Base-by-base conservation (phyloP, 2,113 vertebrate species). In the Blennius ocellaris region DNA sequence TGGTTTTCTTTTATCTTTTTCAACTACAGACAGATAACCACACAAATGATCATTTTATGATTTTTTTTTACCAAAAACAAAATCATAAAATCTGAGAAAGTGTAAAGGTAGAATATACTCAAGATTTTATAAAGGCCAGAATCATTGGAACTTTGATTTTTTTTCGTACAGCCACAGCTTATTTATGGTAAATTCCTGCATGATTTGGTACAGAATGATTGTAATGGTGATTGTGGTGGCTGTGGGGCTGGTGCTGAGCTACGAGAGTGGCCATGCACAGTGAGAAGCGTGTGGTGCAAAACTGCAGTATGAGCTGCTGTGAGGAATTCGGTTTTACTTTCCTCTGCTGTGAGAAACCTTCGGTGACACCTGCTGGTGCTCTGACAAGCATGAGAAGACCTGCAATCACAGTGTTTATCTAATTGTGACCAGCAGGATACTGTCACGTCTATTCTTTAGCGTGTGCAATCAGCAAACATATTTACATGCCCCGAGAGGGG, bases 361-460 rank as follows among this genome's bases (percentile, higher is more conserved):
- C 63, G 70, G 86, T 77, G 89, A 78, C 91, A 83, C 69, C 93
- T 92, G 78, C 70, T 82, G 92, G 89, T 73, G 3, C 17, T 30
- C 7, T 8, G 14, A 44, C 9, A 7, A 11, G 39, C 11, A 14
- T 5, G 37, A 71, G 5, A 17, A 11, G 7, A 10, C 17, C 10
- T 37, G 41, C 50, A 17, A n/a, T n/a, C 39, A 59, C 57, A 38
- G 17, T 36, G 5, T 49, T 39, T 37, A 52, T 80, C 56, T 54
- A 0, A 60, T 73, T 69, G 50, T 47, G 40, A 64, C 60, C 56
- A 60, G 36, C 17, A 44, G 48, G 12, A 30, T n/a, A 7, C 43
- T 16, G 51, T 67, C 40, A 17, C 50, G 12, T 21, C 57, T 14
- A 40, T 38, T 43, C 10, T 39, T 39, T 16, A 8, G 5, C 43